Evolutionary conservation across 2,113 vertebrate genomes (phyloP), one percentile per base, ranked within the genome.

Genomic region (Brachypteracias leptosomus): DNA sequence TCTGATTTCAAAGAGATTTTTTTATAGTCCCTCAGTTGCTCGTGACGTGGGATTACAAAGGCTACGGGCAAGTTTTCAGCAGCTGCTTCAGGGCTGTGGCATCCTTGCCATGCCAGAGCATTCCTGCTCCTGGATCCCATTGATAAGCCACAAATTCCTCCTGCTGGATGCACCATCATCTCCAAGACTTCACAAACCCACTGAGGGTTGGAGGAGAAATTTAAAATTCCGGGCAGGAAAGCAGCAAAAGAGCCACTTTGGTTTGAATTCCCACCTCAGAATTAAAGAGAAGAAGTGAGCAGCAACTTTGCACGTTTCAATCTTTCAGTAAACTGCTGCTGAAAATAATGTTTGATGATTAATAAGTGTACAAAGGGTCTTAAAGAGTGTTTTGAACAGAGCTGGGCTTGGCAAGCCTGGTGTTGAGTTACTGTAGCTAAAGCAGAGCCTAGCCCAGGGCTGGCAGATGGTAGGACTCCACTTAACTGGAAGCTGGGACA

Each of bases 1-100:
- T 91, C 93, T 93, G 93, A 96, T 95, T 88, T 20, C 75, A 25
- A 63, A 70, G 85, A 5, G 2, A 74, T 35, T 91, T 95, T n/a
- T 94, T 95, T 96, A 90, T 44, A 96, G 79, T 17, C 84, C 35
- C 63, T 89, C 85, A 13, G 46, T 81, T 25, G 68, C 12, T 91
- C 47, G 7, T 24, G 90, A 52, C 1, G 38, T 62, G 0, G 5
- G 86, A n/a, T 67, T 12, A 70, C 13, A 14, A 72, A 82, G 67
- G 84, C 51, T 25, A 55, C 2, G 4, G 52, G 71, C 8, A 22
- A 66, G n/a, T 35, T 83, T 62, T 57, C 7, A 7, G 88, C 93
- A 80, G 93, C 81, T 62, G 94, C 57, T 61, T 29, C 6, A 3
- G 54, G 85, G 74, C 68, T 25, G 58, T 19, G 7, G 31, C 36